phyloP scores from a whole-genome alignment of 2,113 vertebrate species.

The Paramisgurnus dabryanus region DNA sequence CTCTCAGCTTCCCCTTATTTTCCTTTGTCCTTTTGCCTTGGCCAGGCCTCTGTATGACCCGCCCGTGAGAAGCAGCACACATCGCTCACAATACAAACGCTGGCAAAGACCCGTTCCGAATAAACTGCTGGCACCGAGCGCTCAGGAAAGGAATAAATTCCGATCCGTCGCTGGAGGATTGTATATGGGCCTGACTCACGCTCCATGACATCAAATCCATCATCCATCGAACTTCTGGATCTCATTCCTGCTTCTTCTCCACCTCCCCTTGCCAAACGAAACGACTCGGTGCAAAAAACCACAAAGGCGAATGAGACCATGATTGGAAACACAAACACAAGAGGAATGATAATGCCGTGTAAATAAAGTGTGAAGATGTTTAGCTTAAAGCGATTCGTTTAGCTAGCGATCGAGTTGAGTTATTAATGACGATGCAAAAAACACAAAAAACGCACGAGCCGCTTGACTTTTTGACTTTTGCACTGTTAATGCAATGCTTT shows the following conservation, averaged over 20 bases:
- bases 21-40: background rate
- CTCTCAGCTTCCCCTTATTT: background rate
- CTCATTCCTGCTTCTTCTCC: background rate
- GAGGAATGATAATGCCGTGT: background rate
- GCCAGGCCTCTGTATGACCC: background rate
- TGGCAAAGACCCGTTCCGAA: background rate
- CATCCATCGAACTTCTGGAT: background rate
- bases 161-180: background rate
- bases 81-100: conserved; percentile 10
- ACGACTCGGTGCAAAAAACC: background rate
- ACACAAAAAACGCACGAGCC: too few species aligned
- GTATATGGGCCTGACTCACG: conserved; percentile 11
- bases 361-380: background rate
- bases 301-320: background rate
- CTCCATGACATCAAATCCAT: background rate
- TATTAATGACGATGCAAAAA: background rate
- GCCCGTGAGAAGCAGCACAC: background rate
- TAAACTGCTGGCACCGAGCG: background rate
- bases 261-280: background rate
- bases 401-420: background rate
- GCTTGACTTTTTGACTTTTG: too few species aligned
- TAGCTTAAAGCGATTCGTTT: background rate
- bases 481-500: too few species aligned
- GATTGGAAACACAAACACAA: conserved; percentile 28
- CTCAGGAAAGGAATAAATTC: conserved; percentile 4